These are phyloP conservation scores for Shargacucullia verbasci DNA, from an alignment of 2,888 invertebrate genomes.

Conservation along the genomic window DNA sequence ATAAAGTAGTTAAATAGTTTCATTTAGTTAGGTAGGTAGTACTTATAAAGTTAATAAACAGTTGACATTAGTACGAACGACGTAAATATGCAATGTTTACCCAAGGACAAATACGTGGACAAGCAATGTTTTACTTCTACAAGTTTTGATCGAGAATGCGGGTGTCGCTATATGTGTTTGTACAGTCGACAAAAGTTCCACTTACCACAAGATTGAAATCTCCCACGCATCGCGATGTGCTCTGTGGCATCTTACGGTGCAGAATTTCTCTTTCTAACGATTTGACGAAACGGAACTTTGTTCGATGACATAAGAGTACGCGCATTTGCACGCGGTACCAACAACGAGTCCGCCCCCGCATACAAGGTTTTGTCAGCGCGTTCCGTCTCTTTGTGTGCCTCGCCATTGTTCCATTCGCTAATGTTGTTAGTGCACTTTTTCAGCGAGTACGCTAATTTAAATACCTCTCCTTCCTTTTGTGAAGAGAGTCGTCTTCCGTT, in stretches of 20 bases:
- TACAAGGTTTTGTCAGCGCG: slow-evolving; percentile 72
- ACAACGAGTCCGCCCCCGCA: slow-evolving; percentile 53
- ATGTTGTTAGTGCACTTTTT: slow-evolving; percentile 89
- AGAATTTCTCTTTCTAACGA: slow-evolving; percentile 38
- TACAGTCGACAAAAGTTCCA: slow-evolving; percentile 48
- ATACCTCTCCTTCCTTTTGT: slow-evolving; percentile 87
- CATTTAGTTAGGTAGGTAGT: not conserved
- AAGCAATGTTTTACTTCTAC: slow-evolving; percentile 41
- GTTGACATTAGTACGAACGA: slow-evolving; percentile 3
- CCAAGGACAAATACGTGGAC: slow-evolving; percentile 33
- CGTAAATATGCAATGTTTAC: slow-evolving; percentile 26
- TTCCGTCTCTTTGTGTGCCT: slow-evolving; percentile 81
- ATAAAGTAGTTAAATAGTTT: too few species aligned
- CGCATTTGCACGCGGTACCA: slow-evolving; percentile 36
- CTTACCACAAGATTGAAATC: slow-evolving; percentile 37
- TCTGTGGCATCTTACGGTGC: slow-evolving; percentile 23
- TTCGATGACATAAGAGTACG: slow-evolving; percentile 48
- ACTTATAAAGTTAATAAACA: slow-evolving; percentile 1
- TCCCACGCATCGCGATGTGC: slow-evolving; percentile 14
- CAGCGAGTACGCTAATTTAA: slow-evolving; percentile 88
- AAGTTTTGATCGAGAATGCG: slow-evolving; percentile 54
- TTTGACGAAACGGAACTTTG: slow-evolving; percentile 43
- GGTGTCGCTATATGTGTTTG: slow-evolving; percentile 38
- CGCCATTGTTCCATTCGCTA: slow-evolving; percentile 86
- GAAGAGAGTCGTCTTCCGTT: slow-evolving; percentile 87